phyloP scores from a whole-genome alignment of 2,113 vertebrate genomes.

The Bubo scandiacus region DNA sequence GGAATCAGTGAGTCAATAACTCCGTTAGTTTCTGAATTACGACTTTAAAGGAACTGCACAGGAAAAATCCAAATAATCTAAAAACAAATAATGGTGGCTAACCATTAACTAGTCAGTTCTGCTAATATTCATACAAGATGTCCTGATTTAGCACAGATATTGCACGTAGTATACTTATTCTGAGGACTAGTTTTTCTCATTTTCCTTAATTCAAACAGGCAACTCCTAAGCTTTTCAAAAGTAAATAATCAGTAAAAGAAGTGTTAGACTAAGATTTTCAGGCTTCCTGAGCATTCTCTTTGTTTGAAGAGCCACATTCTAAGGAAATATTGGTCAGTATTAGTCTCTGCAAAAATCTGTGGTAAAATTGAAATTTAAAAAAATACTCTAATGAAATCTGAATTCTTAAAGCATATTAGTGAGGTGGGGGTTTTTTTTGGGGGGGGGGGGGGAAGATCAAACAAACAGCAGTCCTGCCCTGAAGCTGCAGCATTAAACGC shows the following conservation, averaged over 20 bases:
- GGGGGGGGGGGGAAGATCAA: background rate
- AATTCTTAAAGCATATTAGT: background rate
- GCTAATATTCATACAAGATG: background rate
- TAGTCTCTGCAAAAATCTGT: background rate
- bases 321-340: background rate
- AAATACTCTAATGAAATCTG: background rate
- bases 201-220: background rate
- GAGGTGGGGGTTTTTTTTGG: background rate
- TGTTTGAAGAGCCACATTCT: background rate
- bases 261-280: background rate
- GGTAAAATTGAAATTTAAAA: background rate
- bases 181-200: background rate
- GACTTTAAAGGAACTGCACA: background rate
- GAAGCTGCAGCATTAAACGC: background rate
- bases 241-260: background rate
- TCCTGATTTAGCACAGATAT: background rate
- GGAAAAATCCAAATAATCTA: background rate
- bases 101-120: background rate
- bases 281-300: background rate
- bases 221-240: background rate
- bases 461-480: background rate
- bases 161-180: background rate
- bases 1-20: background rate
- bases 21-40: background rate
- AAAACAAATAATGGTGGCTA: background rate